phyloP scores from a whole-genome alignment of 1,140 invertebrate species.

The Lanistes nyassanus region DNA sequence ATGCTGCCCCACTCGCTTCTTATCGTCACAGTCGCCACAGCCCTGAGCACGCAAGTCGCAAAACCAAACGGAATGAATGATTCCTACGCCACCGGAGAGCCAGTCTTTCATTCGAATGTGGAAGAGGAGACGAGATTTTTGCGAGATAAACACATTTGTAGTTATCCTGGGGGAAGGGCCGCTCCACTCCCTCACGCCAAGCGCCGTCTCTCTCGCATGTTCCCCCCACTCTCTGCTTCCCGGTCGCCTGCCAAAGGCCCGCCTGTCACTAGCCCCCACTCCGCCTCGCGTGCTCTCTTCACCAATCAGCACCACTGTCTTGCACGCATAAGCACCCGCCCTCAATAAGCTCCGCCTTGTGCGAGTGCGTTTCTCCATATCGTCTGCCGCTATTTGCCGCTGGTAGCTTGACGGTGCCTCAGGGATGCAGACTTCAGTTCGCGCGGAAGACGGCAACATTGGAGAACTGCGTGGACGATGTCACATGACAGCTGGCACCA shows the following conservation, averaged over 20 bases:
- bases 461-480: too few relatives aligned
- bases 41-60: neutral
- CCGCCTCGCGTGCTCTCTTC: neutral
- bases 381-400: neutral
- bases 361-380: neutral
- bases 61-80: neutral
- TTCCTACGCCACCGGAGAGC: neutral
- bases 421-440: too few relatives aligned
- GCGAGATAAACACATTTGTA: constrained; percentile 28
- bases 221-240: neutral
- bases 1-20: too few relatives aligned
- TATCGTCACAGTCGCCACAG: too few relatives aligned
- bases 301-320: neutral
- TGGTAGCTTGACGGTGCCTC: too few relatives aligned
- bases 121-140: constrained; percentile 3
- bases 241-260: neutral
- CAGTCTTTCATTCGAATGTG: constrained; percentile 1
- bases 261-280: neutral
- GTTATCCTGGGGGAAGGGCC: constrained; percentile 11
- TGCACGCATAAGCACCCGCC: neutral
- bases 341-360: neutral
- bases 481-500: too few relatives aligned
- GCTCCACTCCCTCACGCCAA: neutral
- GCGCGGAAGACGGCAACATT: too few relatives aligned
- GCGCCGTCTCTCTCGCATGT: neutral